Evolutionary conservation across 2,888 invertebrate genomes (phyloP).

Genomic region (Folsomia manolachei): DNA sequence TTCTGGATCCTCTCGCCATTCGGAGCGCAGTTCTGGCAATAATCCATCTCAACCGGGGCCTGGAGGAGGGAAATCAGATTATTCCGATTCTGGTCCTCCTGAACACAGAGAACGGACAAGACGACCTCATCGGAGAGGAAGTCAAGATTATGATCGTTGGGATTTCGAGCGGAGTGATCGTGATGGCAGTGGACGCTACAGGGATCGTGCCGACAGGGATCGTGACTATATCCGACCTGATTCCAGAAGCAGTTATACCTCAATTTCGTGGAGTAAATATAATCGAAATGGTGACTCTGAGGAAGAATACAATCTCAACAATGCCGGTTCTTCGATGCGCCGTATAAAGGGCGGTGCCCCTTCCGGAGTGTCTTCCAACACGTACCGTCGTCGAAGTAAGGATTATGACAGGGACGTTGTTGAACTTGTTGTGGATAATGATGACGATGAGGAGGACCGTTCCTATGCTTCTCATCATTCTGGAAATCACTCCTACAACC

Average conservation of each 20-base stretch:
- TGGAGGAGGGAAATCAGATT: conserved; percentile 44
- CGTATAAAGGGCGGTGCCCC: conserved; percentile 20
- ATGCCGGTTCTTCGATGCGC: conserved; percentile 13
- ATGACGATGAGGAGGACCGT: conserved; percentile 47
- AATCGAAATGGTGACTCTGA: conserved; percentile 41
- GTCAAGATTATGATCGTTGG: conserved; percentile 28
- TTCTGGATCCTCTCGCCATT: conserved; percentile 49
- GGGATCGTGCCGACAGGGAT: conserved; percentile 1
- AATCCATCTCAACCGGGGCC: conserved; percentile 20
- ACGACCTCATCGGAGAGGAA: conserved; percentile 24
- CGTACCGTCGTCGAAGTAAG: conserved; percentile 5
- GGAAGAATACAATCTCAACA: conserved; percentile 41
- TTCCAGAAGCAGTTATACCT: conserved; percentile 41
- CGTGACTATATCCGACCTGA: conserved; percentile 35
- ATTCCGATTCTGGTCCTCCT: conserved; percentile 42
- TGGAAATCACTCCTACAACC: conserved; percentile 31
- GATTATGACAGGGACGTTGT: conserved; percentile 27
- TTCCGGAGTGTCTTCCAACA: neutral
- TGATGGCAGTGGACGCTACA: conserved; percentile 28
- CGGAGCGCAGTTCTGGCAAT: conserved; percentile 31
- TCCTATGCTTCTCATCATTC: conserved; percentile 45
- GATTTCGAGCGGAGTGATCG: conserved; percentile 15
- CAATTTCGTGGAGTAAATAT: conserved; percentile 28
- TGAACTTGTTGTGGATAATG: no score
- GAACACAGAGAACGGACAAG: conserved; percentile 9